Evolutionary conservation across 2,888 invertebrate species (phyloP).

Genomic region (Agapostemon virescens): DNA sequence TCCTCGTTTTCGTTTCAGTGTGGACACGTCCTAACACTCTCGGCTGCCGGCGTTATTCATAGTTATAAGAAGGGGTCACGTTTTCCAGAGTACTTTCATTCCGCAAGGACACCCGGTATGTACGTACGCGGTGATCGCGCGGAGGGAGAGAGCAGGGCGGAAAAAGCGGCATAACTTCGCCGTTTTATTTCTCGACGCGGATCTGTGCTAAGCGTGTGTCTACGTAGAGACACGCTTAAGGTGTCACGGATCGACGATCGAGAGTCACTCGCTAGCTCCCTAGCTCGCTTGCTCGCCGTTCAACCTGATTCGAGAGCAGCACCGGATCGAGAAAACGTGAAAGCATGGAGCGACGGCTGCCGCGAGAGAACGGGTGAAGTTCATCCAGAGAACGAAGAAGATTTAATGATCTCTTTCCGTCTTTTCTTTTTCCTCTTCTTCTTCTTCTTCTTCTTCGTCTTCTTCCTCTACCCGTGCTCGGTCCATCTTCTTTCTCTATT

Average conservation of each 20-base stretch:
- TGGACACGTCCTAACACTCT: conserved; percentile 3
- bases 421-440: not conserved
- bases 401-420: conserved; percentile 35
- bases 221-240: conserved; percentile 43
- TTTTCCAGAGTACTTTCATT: conserved; percentile 77
- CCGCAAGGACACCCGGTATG: conserved; percentile 75
- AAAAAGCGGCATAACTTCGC: conserved; percentile 66
- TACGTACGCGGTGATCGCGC: conserved; percentile 24
- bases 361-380: not conserved
- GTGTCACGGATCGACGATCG: conserved; percentile 61
- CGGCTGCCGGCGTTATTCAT: conserved; percentile 62
- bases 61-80: conserved; percentile 71
- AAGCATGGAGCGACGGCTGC: conserved; percentile 33
- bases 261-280: conserved; percentile 36
- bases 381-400: conserved; percentile 5
- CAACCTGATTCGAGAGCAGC: conserved; percentile 63
- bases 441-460: not conserved
- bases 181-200: conserved; percentile 55
- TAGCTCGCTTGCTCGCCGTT: conserved; percentile 39
- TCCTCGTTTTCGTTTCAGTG: not conserved
- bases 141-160: conserved; percentile 48
- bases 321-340: conserved; percentile 65
- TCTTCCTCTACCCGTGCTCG: not conserved
- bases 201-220: conserved; percentile 28
- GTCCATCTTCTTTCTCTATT: not conserved